Conservation (phyloP, 2,888 invertebrate species). For the Furcula furcula region DNA sequence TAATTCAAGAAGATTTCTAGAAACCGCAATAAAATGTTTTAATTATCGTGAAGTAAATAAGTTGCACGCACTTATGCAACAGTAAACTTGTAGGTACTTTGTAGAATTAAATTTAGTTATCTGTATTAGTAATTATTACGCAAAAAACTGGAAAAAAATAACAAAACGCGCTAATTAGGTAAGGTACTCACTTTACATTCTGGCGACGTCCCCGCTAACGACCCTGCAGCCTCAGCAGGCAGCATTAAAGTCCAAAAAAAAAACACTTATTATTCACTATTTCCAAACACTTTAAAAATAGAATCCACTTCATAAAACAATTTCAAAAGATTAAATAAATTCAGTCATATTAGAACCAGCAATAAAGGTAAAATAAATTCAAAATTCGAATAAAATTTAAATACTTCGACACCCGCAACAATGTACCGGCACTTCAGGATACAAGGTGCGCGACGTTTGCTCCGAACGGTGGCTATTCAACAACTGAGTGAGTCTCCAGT, state of each 20-base stretch:
- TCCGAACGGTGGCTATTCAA: background rate
- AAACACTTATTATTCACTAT: constrained; percentile 4
- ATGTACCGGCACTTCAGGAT: background rate
- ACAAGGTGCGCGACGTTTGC: background rate
- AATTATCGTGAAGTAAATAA: too few species aligned
- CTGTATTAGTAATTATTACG: too few species aligned
- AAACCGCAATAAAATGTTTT: too few species aligned
- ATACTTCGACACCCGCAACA: background rate
- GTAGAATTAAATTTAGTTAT: too few species aligned
- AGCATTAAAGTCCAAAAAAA: constrained; percentile 10
- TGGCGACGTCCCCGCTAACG: constrained; percentile 7
- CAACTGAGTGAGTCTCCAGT: too few species aligned
- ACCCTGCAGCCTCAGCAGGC: background rate
- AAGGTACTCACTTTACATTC: constrained; percentile 32
- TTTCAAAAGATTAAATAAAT: too few species aligned
- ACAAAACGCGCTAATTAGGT: constrained; percentile 2
- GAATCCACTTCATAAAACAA: too few species aligned
- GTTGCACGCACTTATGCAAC: too few species aligned
- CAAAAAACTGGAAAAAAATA: too few species aligned
- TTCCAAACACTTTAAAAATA: background rate
- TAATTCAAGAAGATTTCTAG: too few species aligned
- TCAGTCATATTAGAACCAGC: too few species aligned
- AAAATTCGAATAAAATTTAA: constrained; percentile 9
- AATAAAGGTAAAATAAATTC: constrained; percentile 1
- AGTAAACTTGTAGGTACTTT: too few species aligned